phyloP scores from a whole-genome alignment of 2,888 invertebrate species.

The Eupithecia subumbrata region DNA sequence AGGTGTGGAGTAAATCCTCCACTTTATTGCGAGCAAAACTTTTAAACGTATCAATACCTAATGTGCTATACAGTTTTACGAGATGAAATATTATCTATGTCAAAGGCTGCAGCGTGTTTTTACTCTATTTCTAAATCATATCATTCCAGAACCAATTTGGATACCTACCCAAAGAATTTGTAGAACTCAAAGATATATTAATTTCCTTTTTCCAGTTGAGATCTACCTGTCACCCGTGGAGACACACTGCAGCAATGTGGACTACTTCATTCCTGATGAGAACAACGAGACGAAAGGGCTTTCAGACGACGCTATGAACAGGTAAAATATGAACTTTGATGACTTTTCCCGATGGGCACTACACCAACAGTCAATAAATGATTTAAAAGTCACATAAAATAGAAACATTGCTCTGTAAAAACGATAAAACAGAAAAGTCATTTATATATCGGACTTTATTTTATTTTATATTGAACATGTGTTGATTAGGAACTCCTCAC shows the following conservation, averaged over 20 bases:
- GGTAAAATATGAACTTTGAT: slow-evolving; percentile 63
- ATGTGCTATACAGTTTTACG: background rate
- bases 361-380: no score
- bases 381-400: no score
- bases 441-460: no score
- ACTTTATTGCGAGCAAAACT: no score
- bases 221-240: slow-evolving; percentile 96
- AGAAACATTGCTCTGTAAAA: no score
- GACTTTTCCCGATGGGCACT: background rate
- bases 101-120: no score
- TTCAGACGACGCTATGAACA: slow-evolving; percentile 93
- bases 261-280: slow-evolving; percentile 96
- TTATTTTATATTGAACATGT: no score
- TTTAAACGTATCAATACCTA: background rate
- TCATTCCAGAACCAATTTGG: background rate
- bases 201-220: slow-evolving; percentile 86
- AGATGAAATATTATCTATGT: background rate
- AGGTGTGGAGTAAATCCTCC: no score
- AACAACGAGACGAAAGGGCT: slow-evolving; percentile 92
- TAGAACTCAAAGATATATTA: slow-evolving; percentile 1
- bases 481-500: background rate
- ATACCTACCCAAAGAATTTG: background rate
- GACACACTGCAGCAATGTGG: slow-evolving; percentile 97
- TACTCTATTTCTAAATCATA: background rate
- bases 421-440: no score